Percentiles rank a stretch among this genome's conserved stretches.
Conservation (phyloP, 2,888 invertebrate species). For the Ennomos quercinarius region DNA sequence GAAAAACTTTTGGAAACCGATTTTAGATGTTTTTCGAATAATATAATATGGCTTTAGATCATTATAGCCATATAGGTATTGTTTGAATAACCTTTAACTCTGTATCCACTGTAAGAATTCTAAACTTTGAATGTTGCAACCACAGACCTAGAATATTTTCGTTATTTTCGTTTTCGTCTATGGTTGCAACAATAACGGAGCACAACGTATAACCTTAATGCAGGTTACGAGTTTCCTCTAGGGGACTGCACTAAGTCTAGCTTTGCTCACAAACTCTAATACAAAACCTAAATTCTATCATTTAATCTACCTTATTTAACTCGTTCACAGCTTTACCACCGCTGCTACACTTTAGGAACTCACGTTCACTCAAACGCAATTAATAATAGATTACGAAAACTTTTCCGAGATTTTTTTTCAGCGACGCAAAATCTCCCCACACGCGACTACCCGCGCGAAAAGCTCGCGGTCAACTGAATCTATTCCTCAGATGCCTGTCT, state of each 20-base stretch:
- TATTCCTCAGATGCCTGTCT: conserved; percentile 68
- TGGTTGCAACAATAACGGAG: conserved; percentile 12
- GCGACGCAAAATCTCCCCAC: conserved; percentile 41
- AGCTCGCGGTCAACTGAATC: conserved; percentile 81
- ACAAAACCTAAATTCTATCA: conserved; percentile 1
- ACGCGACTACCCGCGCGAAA: conserved; percentile 68
- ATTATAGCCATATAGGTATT: no score
- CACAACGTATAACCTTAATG: conserved; percentile 19
- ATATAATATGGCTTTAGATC: no score
- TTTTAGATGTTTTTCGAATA: no score
- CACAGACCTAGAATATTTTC: no score
- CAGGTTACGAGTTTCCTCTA: conserved; percentile 22
- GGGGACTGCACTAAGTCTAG: conserved; percentile 22
- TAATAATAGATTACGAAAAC: conserved; percentile 59
- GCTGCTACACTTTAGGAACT: conserved; percentile 40
- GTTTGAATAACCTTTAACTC: no score
- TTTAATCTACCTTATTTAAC: conserved; percentile 30
- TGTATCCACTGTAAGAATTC: no score
- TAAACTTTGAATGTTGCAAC: no score
- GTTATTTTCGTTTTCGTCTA: no score
- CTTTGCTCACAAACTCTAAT: conserved; percentile 9
- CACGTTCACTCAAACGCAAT: conserved; percentile 42
- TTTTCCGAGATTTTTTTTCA: conserved; percentile 62
- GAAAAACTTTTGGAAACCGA: no score
- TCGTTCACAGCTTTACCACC: conserved; percentile 34